phyloP scores from a whole-genome alignment of 2,113 vertebrate genomes.

The Meriones unguiculatus region DNA sequence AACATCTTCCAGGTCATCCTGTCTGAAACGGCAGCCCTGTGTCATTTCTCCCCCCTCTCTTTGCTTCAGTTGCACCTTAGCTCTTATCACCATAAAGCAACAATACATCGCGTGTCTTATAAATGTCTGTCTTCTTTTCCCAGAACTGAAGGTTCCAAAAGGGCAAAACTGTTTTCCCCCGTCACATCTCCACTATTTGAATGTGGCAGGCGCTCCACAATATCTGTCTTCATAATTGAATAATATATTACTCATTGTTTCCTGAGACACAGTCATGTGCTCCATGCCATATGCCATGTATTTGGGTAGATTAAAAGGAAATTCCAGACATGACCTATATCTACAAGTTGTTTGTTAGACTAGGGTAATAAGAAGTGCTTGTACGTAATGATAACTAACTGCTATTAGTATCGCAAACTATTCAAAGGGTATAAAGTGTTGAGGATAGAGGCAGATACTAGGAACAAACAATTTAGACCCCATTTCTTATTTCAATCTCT shows the following conservation, averaged over 20 bases:
- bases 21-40: neutral
- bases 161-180: neutral
- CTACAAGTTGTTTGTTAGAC: slow-evolving; percentile 31
- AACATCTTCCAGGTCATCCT: neutral
- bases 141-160: neutral
- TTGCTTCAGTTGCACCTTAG: slow-evolving; percentile 27
- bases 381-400: neutral
- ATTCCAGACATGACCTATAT: neutral
- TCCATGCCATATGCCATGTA: neutral
- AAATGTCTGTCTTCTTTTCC: neutral
- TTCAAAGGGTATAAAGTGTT: neutral
- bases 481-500: slow-evolving; percentile 39
- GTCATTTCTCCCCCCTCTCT: neutral
- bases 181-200: neutral
- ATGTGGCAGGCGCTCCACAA: neutral
- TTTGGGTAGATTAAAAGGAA: slow-evolving; percentile 44
- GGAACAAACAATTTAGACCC: neutral
- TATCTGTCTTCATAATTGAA: slow-evolving; percentile 12
- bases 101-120: neutral
- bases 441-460: neutral
- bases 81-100: slow-evolving; percentile 25
- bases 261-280: neutral
- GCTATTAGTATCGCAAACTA: neutral
- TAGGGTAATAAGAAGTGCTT: neutral
- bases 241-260: slow-evolving; percentile 15